Conservation (phyloP, 1,140 invertebrate species). For the Saxidomus purpurata region DNA sequence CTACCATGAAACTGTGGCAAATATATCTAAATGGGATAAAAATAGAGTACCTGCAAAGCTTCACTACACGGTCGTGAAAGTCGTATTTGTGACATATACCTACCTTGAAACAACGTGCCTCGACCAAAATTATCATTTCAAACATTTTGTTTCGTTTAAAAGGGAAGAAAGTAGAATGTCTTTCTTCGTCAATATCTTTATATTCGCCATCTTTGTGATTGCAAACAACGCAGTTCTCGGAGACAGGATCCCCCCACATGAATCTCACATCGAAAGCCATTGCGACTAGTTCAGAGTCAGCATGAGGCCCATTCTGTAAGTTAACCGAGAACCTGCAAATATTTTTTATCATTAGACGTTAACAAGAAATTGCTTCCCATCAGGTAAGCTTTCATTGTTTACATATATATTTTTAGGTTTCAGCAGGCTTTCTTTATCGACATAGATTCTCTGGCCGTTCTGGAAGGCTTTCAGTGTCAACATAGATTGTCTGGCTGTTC, state of each 20-base stretch:
- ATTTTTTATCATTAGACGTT: not conserved
- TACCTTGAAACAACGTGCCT: constrained; percentile 87
- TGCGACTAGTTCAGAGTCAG: constrained; percentile 58
- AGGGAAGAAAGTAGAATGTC: constrained; percentile 89
- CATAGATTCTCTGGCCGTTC: too few relatives aligned
- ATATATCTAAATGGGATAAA: not conserved
- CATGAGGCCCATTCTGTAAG: constrained; percentile 43
- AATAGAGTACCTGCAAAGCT: too few relatives aligned
- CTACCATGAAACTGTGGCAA: too few relatives aligned
- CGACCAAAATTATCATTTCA: constrained; percentile 87
- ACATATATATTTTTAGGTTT: too few relatives aligned
- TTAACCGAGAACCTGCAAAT: constrained; percentile 70
- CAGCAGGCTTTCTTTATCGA: too few relatives aligned
- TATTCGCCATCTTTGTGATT: constrained; percentile 92
- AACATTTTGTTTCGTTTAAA: constrained; percentile 91
- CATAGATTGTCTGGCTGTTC: too few relatives aligned
- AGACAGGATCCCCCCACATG: constrained; percentile 34
- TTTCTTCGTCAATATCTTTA: constrained; percentile 92
- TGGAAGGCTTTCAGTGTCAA: too few relatives aligned
- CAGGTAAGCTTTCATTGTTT: too few relatives aligned
- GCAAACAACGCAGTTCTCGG: constrained; percentile 88
- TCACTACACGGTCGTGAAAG: too few relatives aligned
- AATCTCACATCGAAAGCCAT: constrained; percentile 71
- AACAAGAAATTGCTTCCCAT: too few relatives aligned
- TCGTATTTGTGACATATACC: too few relatives aligned